Evolutionary conservation across 2,888 invertebrate species (phyloP), one percentile per base, ranked within the genome.

Genomic region (Cephus pulcher): DNA sequence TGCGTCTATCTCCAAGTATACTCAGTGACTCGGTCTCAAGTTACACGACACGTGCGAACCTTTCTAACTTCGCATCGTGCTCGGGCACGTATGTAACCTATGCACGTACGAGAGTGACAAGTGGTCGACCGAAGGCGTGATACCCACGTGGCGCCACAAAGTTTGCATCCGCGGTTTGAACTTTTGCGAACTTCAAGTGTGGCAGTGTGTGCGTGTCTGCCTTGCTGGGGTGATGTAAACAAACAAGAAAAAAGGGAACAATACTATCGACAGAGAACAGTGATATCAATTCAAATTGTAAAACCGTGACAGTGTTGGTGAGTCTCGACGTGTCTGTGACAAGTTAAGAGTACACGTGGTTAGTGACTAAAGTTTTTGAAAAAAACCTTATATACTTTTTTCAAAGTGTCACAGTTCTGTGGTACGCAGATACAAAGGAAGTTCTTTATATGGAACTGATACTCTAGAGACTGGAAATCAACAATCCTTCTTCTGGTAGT

Each of bases 71-170:
- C 2, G 23, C 56, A 56, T 56, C 23, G 56, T 56, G 56, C 56
- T 56, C 56, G 56, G 56, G 23, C 56, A 56, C 56, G 23, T 56
- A 56, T 23, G 56, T 56, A 56, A 56, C 23, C n/a, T 71, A 34
- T 71, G 71, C 71, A 71, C 33, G 71, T 34, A 71, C 76, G 82
- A 77, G 81, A 80, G 79, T 81, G 82, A 80, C 83, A 84, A 84
- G 83, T 83, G 79, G 84, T 83, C 80, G 76, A 69, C 56, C 71
- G 71, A 71, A 32, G 71, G 74, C 73, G 81, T 80, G 81, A 76
- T 69, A 76, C 81, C 80, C 82, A 82, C 82, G 82, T 83, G 82
- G 82, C 81, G 81, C 80, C 81, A 80, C 78, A 79, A 75, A 69
- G 79, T 78, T 32, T 71, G 32, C 71, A 12, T 15, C 71, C 33